Evolutionary conservation across 2,113 vertebrate genomes (phyloP).

Genomic region (Nothoprocta pentlandii): DNA sequence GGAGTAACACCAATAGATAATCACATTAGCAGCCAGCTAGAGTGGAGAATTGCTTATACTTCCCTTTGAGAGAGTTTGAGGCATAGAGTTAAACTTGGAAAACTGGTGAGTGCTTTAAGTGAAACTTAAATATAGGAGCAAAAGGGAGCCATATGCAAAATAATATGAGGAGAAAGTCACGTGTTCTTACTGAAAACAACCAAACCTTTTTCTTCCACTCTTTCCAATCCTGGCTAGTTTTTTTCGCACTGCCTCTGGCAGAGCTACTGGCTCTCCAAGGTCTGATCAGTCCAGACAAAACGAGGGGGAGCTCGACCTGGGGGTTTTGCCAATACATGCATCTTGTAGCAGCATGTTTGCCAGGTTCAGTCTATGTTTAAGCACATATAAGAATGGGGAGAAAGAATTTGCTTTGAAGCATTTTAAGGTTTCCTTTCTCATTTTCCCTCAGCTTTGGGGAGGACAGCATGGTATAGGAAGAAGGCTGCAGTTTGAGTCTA

Average conservation of each 20-base stretch:
- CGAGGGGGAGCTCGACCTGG: neutral
- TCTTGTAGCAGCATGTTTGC: neutral
- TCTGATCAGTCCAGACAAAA: neutral
- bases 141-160: neutral
- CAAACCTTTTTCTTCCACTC: neutral
- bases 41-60: neutral
- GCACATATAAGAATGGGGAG: neutral
- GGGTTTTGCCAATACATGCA: neutral
- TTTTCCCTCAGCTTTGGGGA: neutral
- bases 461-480: neutral
- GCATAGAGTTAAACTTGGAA: neutral
- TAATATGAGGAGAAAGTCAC: neutral
- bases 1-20: neutral
- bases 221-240: neutral
- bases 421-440: neutral
- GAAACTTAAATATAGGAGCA: neutral
- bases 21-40: neutral
- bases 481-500: neutral
- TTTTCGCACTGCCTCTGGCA: neutral
- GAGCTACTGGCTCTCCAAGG: neutral
- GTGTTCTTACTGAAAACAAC: neutral
- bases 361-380: neutral
- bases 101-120: neutral
- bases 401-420: neutral
- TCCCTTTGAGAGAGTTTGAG: neutral